Evolutionary conservation across 2,113 vertebrate species (phyloP), one percentile per base, ranked within the genome.

Genomic region (Xenopus tropicalis): DNA sequence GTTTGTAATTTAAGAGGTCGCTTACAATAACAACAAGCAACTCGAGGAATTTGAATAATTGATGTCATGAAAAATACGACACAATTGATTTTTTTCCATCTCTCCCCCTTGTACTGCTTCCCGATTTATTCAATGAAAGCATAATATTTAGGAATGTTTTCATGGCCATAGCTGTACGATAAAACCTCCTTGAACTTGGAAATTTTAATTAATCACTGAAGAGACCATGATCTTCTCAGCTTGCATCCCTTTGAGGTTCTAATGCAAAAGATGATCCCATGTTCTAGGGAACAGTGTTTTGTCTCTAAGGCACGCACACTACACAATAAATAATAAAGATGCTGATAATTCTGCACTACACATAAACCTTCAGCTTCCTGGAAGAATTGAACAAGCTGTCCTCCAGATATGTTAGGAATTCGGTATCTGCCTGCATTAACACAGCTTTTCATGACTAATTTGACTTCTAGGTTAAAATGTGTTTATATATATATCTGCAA

Each of bases 1-100:
- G 66, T 69, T 75, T 69, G 73, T 76, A 56, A 76, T 76, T 69
- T 76, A 69, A 62, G 59, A 69, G 73, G 58, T 62, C 24, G 16
- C 73, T 56, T 44, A 56, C 66, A 69, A 76, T 69, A 76, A 76
- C 44, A 69, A 63, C 66, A 56, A 61, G 44, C 24, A 63, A 43
- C 65, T 69, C 66, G 52, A 29, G 57, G 58, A 42, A 14, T 21
- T 20, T 69, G 58, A 75, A 75, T 69, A 75, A 75, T 75, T 75
- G 58, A 75, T 69, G 57, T 54, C n/a, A 11, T 7, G 14, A 19
- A 68, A 69, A 74, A 69, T 61, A 75, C 58, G 16, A 37, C 24
- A 42, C 11, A 24, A 75, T 75, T 69, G 65, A 75, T 62, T 76
- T 76, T 57, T 54, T 61, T 76, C 13, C 29, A 37, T 37, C 29